These are phyloP conservation scores for Dynastes hyllus DNA, from an alignment of 2,888 invertebrate genomes.

Conservation along the genomic window DNA sequence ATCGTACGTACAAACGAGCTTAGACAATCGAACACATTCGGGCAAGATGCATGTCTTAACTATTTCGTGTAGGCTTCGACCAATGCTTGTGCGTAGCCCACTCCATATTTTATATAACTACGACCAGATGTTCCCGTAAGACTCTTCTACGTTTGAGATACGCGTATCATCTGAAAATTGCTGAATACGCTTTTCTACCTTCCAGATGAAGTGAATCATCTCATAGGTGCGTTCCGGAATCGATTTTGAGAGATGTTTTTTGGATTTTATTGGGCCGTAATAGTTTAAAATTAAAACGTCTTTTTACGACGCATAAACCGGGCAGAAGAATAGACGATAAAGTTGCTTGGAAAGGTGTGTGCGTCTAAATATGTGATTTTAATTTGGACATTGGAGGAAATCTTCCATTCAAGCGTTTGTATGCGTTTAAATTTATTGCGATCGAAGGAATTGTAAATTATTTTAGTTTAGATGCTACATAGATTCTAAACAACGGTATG, in stretches of 20 bases:
- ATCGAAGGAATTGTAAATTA: too few species aligned
- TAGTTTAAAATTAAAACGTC: constrained; percentile 39
- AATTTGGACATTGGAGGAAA: constrained; percentile 17
- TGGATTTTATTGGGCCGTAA: constrained; percentile 34
- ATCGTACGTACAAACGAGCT: constrained; percentile 8
- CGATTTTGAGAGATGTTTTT: constrained; percentile 35
- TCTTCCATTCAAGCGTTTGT: too few species aligned
- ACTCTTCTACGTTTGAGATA: neutral
- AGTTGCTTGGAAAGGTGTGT: neutral
- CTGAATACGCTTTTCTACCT: neutral
- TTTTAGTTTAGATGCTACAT: too few species aligned
- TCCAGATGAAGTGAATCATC: neutral
- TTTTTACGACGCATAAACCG: constrained; percentile 29
- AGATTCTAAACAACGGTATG: too few species aligned
- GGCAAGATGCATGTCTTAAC: constrained; percentile 30
- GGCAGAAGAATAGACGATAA: constrained; percentile 32
- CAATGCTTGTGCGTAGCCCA: constrained; percentile 44
- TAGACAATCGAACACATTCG: constrained; percentile 14
- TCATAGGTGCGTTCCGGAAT: constrained; percentile 5
- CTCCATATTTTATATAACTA: constrained; percentile 39
- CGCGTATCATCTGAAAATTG: too few species aligned
- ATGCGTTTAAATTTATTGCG: too few species aligned
- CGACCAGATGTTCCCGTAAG: constrained; percentile 39
- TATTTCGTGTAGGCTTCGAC: constrained; percentile 42
- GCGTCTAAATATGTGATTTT: constrained; percentile 21